phyloP scores from a whole-genome alignment of 2,797 vertebrate genomes.

The Hozukius guyotensis region DNA sequence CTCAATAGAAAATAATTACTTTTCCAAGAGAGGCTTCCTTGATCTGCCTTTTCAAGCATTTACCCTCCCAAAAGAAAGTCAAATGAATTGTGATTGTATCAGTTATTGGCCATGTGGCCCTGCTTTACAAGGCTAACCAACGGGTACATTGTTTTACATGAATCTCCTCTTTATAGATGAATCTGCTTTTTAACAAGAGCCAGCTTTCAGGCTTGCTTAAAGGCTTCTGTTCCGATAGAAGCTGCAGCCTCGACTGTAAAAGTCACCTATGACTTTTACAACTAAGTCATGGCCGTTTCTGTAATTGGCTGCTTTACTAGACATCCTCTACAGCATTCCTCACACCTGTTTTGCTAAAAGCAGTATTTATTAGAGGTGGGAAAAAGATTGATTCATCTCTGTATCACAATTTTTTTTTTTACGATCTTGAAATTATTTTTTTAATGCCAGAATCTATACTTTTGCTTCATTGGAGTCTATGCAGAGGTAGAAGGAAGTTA shows the following conservation, averaged over 20 bases:
- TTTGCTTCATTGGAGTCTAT: too few species aligned
- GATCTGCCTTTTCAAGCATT: conserved; percentile 2
- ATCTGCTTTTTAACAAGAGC: conserved; percentile 15
- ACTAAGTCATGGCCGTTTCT: neutral
- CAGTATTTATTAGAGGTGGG: neutral
- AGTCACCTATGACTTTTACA: conserved; percentile 17
- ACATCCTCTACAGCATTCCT: neutral
- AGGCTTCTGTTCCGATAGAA: neutral
- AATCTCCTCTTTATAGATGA: conserved; percentile 2
- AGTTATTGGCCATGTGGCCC: neutral
- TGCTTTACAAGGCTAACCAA: neutral
- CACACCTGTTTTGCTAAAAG: conserved; percentile 16
- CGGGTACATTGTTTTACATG: neutral
- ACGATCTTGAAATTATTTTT: too few species aligned
- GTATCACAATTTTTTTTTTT: too few species aligned
- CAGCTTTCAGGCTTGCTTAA: neutral
- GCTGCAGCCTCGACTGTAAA: conserved; percentile 5
- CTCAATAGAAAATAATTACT: conserved; percentile 35
- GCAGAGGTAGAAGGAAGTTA: too few species aligned
- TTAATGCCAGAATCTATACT: too few species aligned
- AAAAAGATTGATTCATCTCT: too few species aligned
- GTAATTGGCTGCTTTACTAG: conserved; percentile 16
- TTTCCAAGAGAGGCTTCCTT: conserved; percentile 2
- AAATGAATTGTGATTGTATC: neutral
- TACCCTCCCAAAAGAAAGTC: neutral